A percentile compares a stretch with the other conserved stretches of the same genome.
Conservation (phyloP, 2,888 invertebrate genomes). For the Stegana nigrithorax region DNA sequence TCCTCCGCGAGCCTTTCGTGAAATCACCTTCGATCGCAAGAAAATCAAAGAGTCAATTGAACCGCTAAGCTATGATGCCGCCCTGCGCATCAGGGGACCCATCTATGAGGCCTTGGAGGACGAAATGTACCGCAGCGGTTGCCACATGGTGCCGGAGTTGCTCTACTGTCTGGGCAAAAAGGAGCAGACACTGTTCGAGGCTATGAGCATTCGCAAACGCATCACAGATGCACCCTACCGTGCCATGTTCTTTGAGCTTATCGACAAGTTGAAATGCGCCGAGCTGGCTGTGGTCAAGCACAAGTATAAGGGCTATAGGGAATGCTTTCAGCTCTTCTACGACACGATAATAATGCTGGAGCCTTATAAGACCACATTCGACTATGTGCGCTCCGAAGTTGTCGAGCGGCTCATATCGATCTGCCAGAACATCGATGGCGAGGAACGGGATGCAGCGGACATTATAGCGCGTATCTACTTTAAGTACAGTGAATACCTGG, state of each 20-base stretch:
- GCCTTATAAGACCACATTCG: conserved; percentile 43
- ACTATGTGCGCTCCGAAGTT: conserved; percentile 47
- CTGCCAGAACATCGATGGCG: conserved; percentile 36
- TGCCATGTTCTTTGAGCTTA: conserved; percentile 44
- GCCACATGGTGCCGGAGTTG: conserved; percentile 49
- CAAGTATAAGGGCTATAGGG: conserved; percentile 38
- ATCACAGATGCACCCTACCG: conserved; percentile 39
- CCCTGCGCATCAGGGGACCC: conserved; percentile 44
- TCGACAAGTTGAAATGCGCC: conserved; percentile 52
- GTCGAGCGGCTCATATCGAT: conserved; percentile 49
- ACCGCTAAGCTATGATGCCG: conserved; percentile 40
- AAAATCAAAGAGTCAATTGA: conserved; percentile 35
- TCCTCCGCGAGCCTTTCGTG: conserved; percentile 47
- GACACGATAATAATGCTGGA: conserved; percentile 48
- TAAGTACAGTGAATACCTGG: conserved; percentile 42
- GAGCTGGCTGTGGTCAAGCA: conserved; percentile 44
- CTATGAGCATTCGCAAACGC: conserved; percentile 42
- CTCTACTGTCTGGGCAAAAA: conserved; percentile 47
- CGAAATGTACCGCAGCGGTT: conserved; percentile 55
- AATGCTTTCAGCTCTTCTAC: conserved; percentile 45
- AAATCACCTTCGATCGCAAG: conserved; percentile 42
- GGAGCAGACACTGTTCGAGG: conserved; percentile 45
- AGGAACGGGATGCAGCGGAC: conserved; percentile 44
- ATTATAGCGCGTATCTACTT: conserved; percentile 53
- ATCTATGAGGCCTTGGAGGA: conserved; percentile 51